Evolutionary conservation across 2,797 vertebrate species (phyloP).

Genomic region (Acridotheres tristis): DNA sequence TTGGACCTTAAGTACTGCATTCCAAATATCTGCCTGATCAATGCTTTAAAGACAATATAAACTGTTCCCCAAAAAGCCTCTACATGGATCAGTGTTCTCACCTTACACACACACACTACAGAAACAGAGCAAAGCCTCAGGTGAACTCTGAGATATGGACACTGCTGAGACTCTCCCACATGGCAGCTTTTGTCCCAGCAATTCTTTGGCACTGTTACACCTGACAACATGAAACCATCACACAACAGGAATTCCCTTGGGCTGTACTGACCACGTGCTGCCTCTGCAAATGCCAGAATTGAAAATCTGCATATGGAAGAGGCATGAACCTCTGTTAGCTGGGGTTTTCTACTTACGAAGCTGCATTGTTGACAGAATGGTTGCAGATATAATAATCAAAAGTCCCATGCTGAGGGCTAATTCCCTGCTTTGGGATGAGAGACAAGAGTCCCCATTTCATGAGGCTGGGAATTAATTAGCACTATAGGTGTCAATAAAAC

Average conservation of each 20-base stretch:
- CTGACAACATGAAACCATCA: background rate
- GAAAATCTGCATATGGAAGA: background rate
- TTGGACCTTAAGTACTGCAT: background rate
- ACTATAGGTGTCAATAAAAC: background rate
- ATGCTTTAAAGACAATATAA: background rate
- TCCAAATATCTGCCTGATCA: background rate
- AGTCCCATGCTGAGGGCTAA: background rate
- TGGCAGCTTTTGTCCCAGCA: background rate
- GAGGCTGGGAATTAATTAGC: background rate
- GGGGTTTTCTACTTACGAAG: background rate
- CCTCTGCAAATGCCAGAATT: background rate
- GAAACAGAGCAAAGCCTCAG: background rate
- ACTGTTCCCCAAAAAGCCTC: background rate
- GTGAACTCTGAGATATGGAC: background rate
- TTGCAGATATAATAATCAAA: background rate
- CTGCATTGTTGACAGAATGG: background rate
- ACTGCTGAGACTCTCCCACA: background rate
- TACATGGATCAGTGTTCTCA: background rate
- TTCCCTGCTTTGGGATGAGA: background rate
- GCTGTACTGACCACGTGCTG: background rate
- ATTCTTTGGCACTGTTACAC: background rate
- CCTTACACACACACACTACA: rapidly evolving
- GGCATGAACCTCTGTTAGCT: background rate
- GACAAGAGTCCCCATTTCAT: background rate
- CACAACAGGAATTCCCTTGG: background rate